Conservation (phyloP, 92 coral and sea anemone species). For the Parazoanthus darwini region DNA sequence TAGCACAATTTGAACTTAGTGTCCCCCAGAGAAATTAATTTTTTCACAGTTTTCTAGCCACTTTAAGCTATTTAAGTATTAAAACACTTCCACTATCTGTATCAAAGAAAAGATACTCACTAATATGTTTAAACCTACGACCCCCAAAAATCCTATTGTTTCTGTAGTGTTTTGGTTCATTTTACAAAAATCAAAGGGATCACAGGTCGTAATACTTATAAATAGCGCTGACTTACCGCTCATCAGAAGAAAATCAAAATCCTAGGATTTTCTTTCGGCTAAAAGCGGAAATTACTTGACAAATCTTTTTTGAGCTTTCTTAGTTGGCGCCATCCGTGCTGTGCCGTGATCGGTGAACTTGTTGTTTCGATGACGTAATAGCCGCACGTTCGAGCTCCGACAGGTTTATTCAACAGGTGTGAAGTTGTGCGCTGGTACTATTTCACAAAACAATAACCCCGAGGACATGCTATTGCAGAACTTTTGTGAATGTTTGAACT, state of each 20-base stretch:
- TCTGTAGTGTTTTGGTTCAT: background rate
- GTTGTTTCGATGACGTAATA: constrained; percentile 35
- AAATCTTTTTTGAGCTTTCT: background rate
- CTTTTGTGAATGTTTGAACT: no score
- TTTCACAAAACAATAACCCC: constrained; percentile 1
- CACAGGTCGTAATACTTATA: background rate
- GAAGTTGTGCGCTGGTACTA: background rate
- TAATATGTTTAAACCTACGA: background rate
- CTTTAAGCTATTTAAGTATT: background rate
- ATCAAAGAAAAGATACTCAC: background rate
- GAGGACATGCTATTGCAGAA: no score
- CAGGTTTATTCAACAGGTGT: constrained; percentile 37
- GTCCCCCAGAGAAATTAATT: background rate
- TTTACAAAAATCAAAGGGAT: background rate
- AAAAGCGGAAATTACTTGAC: constrained; percentile 3
- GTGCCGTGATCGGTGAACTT: background rate
- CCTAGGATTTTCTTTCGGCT: background rate
- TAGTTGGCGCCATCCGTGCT: background rate
- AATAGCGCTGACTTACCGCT: background rate
- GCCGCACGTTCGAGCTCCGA: background rate
- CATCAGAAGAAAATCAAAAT: background rate
- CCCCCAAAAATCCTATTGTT: background rate
- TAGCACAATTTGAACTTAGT: background rate
- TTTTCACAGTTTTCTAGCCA: background rate
- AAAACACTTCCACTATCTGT: background rate